These are phyloP conservation scores for Sebastes ruberrimus DNA, from an alignment of 2,797 vertebrate species.

Conservation along the genomic window DNA sequence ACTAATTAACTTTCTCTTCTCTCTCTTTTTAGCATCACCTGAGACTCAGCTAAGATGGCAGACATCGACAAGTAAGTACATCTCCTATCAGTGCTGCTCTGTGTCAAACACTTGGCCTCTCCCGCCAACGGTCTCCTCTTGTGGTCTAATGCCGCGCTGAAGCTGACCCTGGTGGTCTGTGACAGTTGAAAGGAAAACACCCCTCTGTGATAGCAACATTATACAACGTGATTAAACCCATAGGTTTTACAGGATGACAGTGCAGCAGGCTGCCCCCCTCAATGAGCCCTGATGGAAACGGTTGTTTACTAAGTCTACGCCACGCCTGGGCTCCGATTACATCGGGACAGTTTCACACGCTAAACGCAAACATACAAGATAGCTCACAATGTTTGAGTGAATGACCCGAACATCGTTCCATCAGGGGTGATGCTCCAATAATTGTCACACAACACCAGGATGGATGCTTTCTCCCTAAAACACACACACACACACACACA, in stretches of 20 bases:
- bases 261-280: not conserved
- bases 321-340: not conserved
- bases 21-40: slow-evolving; percentile 75
- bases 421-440: not conserved
- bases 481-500: not conserved
- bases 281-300: not conserved
- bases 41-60: slow-evolving; percentile 88
- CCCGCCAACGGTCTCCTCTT: not conserved
- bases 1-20: slow-evolving; percentile 27
- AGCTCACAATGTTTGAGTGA: not conserved
- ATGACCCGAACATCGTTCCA: not conserved
- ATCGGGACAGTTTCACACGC: not conserved
- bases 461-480: too few species aligned
- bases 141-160: not conserved
- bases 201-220: not conserved
- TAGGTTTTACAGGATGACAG: not conserved
- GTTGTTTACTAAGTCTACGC: slow-evolving; percentile 11
- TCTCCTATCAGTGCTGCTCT: too few species aligned
- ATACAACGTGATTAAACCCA: not conserved
- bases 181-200: not conserved
- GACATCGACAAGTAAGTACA: slow-evolving; percentile 97
- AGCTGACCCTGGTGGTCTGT: not conserved
- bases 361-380: not conserved
- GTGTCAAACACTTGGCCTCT: not conserved
- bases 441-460: not conserved